phyloP scores from a whole-genome alignment of 2,113 vertebrate species.

The Chrysochloris asiatica region DNA sequence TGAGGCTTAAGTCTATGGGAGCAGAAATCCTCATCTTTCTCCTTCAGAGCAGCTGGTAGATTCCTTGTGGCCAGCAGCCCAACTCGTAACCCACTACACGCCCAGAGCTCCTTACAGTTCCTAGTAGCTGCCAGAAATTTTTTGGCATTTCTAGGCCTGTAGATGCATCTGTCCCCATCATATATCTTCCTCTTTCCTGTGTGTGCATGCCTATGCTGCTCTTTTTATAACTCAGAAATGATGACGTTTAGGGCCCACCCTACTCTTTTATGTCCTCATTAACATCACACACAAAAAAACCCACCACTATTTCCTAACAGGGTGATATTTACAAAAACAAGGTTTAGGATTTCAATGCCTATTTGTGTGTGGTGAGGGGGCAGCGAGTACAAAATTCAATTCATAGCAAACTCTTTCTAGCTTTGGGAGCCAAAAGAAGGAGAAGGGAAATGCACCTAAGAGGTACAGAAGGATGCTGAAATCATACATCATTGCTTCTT shows the following conservation, averaged over 20 bases:
- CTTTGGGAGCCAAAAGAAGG: neutral
- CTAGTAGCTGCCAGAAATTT: neutral
- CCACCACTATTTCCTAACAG: neutral
- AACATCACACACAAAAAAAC: neutral
- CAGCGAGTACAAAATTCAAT: neutral
- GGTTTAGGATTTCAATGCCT: neutral
- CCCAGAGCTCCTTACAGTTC: too few relatives aligned
- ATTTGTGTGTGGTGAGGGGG: neutral
- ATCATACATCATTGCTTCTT: fast-evolving
- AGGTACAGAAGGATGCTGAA: neutral
- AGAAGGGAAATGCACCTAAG: neutral
- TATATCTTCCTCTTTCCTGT: neutral
- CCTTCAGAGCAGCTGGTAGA: too few relatives aligned
- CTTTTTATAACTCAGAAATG: neutral
- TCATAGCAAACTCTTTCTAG: neutral
- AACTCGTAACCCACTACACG: too few relatives aligned
- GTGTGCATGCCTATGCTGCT: neutral
- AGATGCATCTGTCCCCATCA: neutral
- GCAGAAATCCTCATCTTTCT: too few relatives aligned
- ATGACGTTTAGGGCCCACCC: neutral
- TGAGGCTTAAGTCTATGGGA: too few relatives aligned
- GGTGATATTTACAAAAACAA: neutral
- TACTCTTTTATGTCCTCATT: neutral
- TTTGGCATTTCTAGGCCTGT: neutral
- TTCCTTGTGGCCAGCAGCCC: too few relatives aligned